Evolutionary conservation across 2,797 vertebrate species (phyloP), one percentile per base, ranked within the genome.

Genomic region (Ibycter americanus): DNA sequence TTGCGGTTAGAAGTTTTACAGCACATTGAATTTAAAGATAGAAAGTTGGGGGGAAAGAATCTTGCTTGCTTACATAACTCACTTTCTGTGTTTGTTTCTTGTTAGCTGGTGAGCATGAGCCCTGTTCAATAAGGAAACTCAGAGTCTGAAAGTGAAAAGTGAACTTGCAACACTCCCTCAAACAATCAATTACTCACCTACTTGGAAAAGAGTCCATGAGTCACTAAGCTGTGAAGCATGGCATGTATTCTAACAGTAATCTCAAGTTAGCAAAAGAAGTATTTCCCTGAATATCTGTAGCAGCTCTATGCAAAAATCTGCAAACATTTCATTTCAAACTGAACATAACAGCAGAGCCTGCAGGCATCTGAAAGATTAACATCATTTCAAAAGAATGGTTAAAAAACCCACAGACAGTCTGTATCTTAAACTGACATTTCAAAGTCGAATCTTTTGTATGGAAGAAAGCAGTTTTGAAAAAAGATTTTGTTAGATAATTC

Each of bases 301-400:
- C n/a, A 77, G 21, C 26, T 52, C 46, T 63, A 55, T 29, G 68
- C 31, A 76, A 87, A 94, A 81, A 56, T 31, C 44, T 66, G n/a
- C 9, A 84, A 56, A 61, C 10, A 29, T 63, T 83, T 91, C 1
- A 72, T 86, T 93, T 83, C 76, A 68, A 81, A 82, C 38, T 52
- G 18, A 86, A 74, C 55, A 36, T 61, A 85, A 52, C 0, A 68
- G 29, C 36, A 74, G 32, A 54, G 21, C 47, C 61, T 58, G 15
- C 8, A 74, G 32, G 38, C 34, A 83, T 14, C 58, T 67, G 12
- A 66, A 81, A 90, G 27, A 71, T 58, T 87, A 77, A 58, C 9
- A 34, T 9, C 31, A 83, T 70, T 93, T 94, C 27, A 86, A 83
- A 94, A 34, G 15, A 81, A 91, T 17, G 6, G 32, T 66, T 86